Conservation (phyloP, 2,113 vertebrate genomes). For the Melanerpes formicivorus region DNA sequence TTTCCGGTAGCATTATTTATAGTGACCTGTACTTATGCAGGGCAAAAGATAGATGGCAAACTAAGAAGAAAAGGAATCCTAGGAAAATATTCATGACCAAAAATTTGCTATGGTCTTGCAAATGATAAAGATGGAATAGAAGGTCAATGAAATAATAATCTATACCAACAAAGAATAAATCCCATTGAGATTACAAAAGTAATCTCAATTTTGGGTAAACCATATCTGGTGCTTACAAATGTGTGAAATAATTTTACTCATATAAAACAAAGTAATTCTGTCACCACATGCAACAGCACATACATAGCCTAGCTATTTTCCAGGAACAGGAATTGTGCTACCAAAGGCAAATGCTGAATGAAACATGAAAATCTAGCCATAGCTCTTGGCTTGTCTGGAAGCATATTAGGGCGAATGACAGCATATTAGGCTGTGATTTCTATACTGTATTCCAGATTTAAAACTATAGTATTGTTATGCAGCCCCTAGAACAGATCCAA, state of each 20-base stretch:
- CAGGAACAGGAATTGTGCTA: background rate
- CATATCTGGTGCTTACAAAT: background rate
- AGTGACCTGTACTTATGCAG: background rate
- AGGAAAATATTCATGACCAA: background rate
- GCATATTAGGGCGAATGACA: background rate
- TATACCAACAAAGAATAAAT: background rate
- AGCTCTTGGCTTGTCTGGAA: background rate
- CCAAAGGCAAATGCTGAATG: background rate
- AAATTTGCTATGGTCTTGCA: background rate
- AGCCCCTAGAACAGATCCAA: background rate
- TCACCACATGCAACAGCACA: rapidly evolving
- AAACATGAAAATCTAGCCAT: background rate
- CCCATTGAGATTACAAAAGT: background rate
- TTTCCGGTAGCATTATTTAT: background rate
- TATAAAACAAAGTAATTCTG: background rate
- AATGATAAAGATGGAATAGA: background rate
- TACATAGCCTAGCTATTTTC: background rate
- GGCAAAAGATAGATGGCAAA: background rate
- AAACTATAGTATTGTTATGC: background rate
- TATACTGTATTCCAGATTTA: background rate
- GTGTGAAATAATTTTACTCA: background rate
- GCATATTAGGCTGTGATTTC: background rate
- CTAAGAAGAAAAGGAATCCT: background rate
- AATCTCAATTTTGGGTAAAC: background rate
- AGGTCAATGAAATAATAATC: background rate